Evolutionary conservation across 2,888 invertebrate species (phyloP), one percentile per base, ranked within the genome.

Genomic region (Tachystola acroxantha): DNA sequence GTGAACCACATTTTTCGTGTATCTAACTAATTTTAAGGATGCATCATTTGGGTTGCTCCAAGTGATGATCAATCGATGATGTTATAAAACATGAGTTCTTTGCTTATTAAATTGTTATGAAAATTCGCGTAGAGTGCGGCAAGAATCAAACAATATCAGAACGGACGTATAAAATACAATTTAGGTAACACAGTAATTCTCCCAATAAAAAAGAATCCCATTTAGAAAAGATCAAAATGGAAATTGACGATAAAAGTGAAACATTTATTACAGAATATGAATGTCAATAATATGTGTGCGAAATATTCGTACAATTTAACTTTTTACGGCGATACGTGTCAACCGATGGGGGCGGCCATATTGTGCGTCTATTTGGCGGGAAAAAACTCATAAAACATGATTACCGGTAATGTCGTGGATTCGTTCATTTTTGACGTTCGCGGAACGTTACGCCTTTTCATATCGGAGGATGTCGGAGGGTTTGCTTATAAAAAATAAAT

Each of bases 321-420:
- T 75, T 75, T 72, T 73, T 69, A 70, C 65, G 64, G 68, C 61
- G 64, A 63, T 66, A 73, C 68, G 71, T 69, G 77, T 65, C 61
- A 66, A 56, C 66, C 54, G 50, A 54, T 51, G 50, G 56, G 56
- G 55, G 68, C 53, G 57, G 61, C 59, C 65, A 64, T 65, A 63
- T 68, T 68, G 64, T 57, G 46, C 53, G 53, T 64, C 64, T 64
- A 66, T 71, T 74, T 66, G 67, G 67, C 68, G 64, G 70, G 72
- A 66, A 64, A 36, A 58, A 74, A 73, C 77, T 75, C 79, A 79
- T 81, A 79, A 79, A 79, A 71, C 65, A 73, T 72, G 75, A 79
- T 79, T 77, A 77, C 74, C 61, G 64, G 66, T 72, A 74, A 78
- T 76, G 72, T 73, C 62, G 65, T 53, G 64, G 67, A 68, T 72